A percentile compares a stretch with the other conserved stretches of the same genome.
phyloP scores from a whole-genome alignment of 1,140 invertebrate species.

The Eupeodes corollae region DNA sequence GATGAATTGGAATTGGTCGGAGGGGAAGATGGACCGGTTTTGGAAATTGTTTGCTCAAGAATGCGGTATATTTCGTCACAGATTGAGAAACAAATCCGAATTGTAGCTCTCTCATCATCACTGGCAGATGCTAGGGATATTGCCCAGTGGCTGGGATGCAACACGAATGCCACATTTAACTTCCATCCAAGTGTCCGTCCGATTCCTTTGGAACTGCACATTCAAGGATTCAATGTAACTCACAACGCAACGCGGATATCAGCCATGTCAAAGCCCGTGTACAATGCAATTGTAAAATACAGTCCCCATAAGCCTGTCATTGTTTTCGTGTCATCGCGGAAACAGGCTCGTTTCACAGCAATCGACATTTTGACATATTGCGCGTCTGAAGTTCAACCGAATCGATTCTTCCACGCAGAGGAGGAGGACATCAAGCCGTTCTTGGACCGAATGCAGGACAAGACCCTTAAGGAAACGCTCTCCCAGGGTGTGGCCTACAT shows the following conservation, averaged over 20 bases:
- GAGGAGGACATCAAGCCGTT: conserved; percentile 81
- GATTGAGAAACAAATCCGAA: conserved; percentile 84
- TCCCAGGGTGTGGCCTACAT: conserved; percentile 93
- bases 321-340: conserved; percentile 92
- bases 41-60: conserved; percentile 94
- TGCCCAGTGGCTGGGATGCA: conserved; percentile 92
- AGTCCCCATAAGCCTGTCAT: conserved; percentile 82
- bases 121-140: conserved; percentile 92
- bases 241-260: conserved; percentile 91
- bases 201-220: conserved; percentile 87
- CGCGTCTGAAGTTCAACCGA: conserved; percentile 72
- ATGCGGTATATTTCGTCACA: conserved; percentile 97
- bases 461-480: conserved; percentile 76
- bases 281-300: conserved; percentile 83
- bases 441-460: conserved; percentile 75
- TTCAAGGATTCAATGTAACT: conserved; percentile 95
- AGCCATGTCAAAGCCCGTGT: conserved; percentile 95
- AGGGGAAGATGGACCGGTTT: conserved; percentile 79
- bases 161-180: conserved; percentile 88
- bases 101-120: conserved; percentile 90
- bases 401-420: conserved; percentile 79
- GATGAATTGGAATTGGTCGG: conserved; percentile 93
- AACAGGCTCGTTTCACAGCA: conserved; percentile 86
- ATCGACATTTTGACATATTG: conserved; percentile 91
- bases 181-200: conserved; percentile 97